These are phyloP conservation scores for Teleogryllus occipitalis DNA, from an alignment of 1,140 invertebrate species.

Conservation along the genomic window DNA sequence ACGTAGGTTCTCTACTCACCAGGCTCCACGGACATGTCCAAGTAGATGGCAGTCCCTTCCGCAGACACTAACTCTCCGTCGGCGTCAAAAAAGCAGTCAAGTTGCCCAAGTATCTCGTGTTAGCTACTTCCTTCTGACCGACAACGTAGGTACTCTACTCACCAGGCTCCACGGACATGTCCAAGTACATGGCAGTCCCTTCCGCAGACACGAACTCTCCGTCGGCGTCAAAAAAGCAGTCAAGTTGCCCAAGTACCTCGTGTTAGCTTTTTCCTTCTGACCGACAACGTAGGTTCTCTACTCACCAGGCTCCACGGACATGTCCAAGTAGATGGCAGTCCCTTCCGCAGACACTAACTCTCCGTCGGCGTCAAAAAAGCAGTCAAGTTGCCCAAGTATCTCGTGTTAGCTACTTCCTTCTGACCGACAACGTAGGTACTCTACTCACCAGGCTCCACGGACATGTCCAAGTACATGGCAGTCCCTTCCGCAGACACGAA, in stretches of 20 bases:
- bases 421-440: no score
- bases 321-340: slow-evolving; percentile 63
- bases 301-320: background rate
- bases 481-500: slow-evolving; percentile 57
- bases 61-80: slow-evolving; percentile 56
- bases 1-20: no score
- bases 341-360: slow-evolving; percentile 59
- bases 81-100: slow-evolving; percentile 65
- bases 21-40: slow-evolving; percentile 38
- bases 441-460: no score
- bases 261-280: no score
- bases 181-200: slow-evolving; percentile 68
- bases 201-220: slow-evolving; percentile 58
- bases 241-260: slow-evolving; percentile 64
- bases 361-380: slow-evolving; percentile 66
- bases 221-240: slow-evolving; percentile 62
- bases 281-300: no score
- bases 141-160: background rate
- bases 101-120: slow-evolving; percentile 63
- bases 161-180: slow-evolving; percentile 28
- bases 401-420: slow-evolving; percentile 48
- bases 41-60: slow-evolving; percentile 65
- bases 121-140: no score
- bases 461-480: slow-evolving; percentile 59
- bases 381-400: slow-evolving; percentile 64